Conservation (phyloP, 2,113 vertebrate genomes). For the Uropsilus gracilis region DNA sequence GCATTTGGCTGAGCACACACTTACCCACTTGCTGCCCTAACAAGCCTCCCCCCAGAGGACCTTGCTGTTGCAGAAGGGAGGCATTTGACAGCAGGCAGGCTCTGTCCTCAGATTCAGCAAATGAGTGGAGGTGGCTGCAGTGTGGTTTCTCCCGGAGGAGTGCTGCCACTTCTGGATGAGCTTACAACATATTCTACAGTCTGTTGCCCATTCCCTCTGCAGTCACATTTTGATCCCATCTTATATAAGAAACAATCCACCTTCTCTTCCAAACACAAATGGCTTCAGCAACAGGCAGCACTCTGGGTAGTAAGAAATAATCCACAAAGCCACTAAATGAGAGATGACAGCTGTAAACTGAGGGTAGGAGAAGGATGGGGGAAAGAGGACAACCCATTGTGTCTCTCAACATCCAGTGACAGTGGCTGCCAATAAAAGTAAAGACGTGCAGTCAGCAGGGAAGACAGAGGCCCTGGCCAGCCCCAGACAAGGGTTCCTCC, state of each 20-base stretch:
- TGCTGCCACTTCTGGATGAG: neutral
- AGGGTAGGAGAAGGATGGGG: neutral
- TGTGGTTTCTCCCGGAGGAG: neutral
- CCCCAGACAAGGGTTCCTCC: neutral
- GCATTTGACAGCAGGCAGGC: neutral
- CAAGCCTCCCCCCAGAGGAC: neutral
- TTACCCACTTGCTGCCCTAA: neutral
- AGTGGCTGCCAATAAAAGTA: neutral
- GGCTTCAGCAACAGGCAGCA: neutral
- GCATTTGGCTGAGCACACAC: neutral
- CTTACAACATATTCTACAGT: neutral
- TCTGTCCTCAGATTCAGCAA: neutral
- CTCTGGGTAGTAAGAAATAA: neutral
- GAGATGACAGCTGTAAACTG: neutral
- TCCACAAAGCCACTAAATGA: neutral
- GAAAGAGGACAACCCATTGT: neutral
- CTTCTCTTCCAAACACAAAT: neutral
- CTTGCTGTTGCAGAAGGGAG: neutral
- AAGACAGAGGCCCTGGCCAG: neutral
- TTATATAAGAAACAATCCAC: neutral
- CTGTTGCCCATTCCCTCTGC: neutral
- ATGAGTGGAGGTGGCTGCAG: neutral
- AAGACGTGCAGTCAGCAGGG: neutral
- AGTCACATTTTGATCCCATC: neutral
- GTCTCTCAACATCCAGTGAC: neutral